phyloP scores from a whole-genome alignment of 2,888 invertebrate species.

The Tipula unca region DNA sequence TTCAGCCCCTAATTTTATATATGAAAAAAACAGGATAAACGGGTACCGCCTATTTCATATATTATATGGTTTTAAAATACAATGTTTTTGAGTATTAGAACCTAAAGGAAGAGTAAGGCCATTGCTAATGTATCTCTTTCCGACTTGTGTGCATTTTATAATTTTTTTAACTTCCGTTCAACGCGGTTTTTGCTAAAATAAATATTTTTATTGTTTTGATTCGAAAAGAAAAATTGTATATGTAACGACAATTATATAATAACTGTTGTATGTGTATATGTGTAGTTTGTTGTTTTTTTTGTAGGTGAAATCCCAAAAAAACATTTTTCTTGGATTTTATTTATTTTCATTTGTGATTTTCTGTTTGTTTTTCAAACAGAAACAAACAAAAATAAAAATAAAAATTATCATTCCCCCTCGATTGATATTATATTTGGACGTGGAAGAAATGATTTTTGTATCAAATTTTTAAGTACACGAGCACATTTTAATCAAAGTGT shows the following conservation, averaged over 20 bases:
- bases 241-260: not conserved
- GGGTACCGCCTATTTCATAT: not conserved
- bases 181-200: conserved; percentile 18
- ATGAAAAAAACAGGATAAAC: not conserved
- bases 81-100: not conserved
- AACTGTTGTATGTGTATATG: conserved; percentile 36
- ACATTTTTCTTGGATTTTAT: conserved; percentile 1
- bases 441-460: not conserved
- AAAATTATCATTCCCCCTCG: not conserved
- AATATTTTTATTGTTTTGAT: conserved; percentile 17
- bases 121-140: not conserved
- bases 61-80: not conserved
- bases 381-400: not conserved
- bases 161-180: not conserved
- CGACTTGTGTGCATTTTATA: not conserved
- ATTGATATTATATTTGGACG: not conserved
- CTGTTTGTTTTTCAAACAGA: not conserved
- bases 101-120: not conserved
- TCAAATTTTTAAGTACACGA: conserved; percentile 1
- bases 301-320: conserved; percentile 33
- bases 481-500: conserved; percentile 1
- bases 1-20: not conserved
- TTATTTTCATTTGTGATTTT: conserved; percentile 3
- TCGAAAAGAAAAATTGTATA: conserved; percentile 8
- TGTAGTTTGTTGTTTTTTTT: conserved; percentile 40